Evolutionary conservation across 2,888 invertebrate species (phyloP).

Genomic region (Pasiphila rectangulata): DNA sequence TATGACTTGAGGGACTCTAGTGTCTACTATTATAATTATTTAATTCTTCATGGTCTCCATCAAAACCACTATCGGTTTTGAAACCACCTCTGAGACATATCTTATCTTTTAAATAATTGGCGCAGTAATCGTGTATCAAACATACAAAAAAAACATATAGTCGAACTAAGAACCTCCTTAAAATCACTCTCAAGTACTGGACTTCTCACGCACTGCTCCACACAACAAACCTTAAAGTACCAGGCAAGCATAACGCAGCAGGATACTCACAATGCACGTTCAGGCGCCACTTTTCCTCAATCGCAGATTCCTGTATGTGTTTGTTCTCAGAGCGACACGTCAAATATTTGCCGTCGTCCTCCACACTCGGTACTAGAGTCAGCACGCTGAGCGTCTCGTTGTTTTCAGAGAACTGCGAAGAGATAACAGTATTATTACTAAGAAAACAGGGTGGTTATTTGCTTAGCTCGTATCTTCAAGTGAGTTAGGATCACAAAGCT

Average conservation of each 20-base stretch:
- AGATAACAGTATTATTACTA: conserved; percentile 12
- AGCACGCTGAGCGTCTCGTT: conserved; percentile 92
- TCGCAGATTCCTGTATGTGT: conserved; percentile 88
- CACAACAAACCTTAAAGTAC: conserved; percentile 1
- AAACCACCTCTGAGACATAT: too few relatives aligned
- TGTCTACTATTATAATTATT: too few relatives aligned
- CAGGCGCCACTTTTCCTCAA: conserved; percentile 93
- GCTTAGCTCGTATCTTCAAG: neutral
- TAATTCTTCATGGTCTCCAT: too few relatives aligned
- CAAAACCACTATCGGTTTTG: too few relatives aligned
- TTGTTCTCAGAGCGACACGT: conserved; percentile 94
- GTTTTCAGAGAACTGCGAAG: conserved; percentile 88
- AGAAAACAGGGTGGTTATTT: neutral
- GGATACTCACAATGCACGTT: conserved; percentile 91
- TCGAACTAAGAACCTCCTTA: too few relatives aligned
- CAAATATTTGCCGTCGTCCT: conserved; percentile 94
- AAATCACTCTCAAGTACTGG: too few relatives aligned
- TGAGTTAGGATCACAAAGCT: too few relatives aligned
- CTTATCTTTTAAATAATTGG: too few relatives aligned
- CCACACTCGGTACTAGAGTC: conserved; percentile 89
- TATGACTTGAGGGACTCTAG: too few relatives aligned
- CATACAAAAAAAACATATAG: too few relatives aligned
- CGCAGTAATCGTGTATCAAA: too few relatives aligned
- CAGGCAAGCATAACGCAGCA: conserved; percentile 6
- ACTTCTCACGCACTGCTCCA: neutral